Base-by-base conservation (phyloP, 2,888 invertebrate species). In the Patella depressa region DNA sequence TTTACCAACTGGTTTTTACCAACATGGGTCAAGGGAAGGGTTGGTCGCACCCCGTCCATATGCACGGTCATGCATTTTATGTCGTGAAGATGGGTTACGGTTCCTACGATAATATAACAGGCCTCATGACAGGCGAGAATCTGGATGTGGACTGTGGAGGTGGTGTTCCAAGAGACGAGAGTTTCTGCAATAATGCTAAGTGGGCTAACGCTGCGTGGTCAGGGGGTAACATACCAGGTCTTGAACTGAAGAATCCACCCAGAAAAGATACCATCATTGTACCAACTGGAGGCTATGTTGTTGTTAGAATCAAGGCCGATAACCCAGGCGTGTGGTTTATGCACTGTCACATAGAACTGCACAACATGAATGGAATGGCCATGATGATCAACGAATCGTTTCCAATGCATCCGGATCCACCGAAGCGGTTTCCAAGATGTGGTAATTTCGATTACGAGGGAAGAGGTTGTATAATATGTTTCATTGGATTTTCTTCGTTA, bases 251-350 rank as follows among this genome's bases (percentile, higher is more conserved):
- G 17, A 77, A 81, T 9, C 86, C 89, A 3, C 85, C 86, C 9
- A 77, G 85, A 24, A 90, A 90, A 74, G 89, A 90, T 81, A 90
- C 89, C 9, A 80, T 90, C 11, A 87, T 89, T 5, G 85, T 90
- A 9, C 90, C 90, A 0, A 86, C 86, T n/a, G 87, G 88, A 24
- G 89, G 90, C 15, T 90, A 90, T 79, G 89, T 85, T 19, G 87
- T 90, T 1, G 77, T 90, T 17, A 80, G 89, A 55, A 85, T 90
- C 78, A 82, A 80, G 72, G 88, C 89, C 12, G 83, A 88, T 72
- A 90, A 90, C 73, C 90, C 90, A 1, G 90, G 90, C 0, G 17
- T 86, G 24, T 90, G 90, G 90, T 81, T 87, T 70, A 82, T 89
- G 80, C 89, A 90, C 76, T 90, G 90, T 79, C 90, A 90, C 78